These are phyloP conservation scores for Galago senegalensis DNA, from an alignment of 2,797 vertebrate species.

Conservation along the genomic window DNA sequence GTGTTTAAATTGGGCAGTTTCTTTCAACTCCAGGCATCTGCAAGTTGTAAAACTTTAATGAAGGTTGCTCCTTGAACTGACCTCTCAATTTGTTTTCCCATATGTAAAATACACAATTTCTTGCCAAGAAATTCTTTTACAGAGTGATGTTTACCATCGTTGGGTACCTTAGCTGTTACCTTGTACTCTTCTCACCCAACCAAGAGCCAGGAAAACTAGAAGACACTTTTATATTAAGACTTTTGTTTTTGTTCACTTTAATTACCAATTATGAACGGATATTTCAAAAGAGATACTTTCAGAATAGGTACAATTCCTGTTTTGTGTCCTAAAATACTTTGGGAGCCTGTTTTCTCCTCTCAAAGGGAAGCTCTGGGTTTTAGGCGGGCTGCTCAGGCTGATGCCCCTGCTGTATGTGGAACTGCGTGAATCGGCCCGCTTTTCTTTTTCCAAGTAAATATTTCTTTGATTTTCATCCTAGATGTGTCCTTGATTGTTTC, in stretches of 20 bases:
- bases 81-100: slow-evolving; percentile 24
- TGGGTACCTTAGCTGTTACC: not conserved
- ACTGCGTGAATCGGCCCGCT: not conserved
- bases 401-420: not conserved
- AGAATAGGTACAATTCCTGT: not conserved
- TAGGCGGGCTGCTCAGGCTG: not conserved
- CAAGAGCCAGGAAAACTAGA: slow-evolving; percentile 42
- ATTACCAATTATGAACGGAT: not conserved
- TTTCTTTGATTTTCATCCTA: slow-evolving; percentile 46
- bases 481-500: slow-evolving; percentile 34
- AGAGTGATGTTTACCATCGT: not conserved
- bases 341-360: not conserved
- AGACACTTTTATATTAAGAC: slow-evolving; percentile 28
- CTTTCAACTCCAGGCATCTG: slow-evolving; percentile 12
- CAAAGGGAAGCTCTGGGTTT: not conserved
- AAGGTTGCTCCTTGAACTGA: not conserved
- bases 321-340: not conserved
- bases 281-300: not conserved
- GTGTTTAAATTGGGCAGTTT: slow-evolving; percentile 34
- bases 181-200: not conserved
- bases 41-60: slow-evolving; percentile 37
- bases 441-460: not conserved
- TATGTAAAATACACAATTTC: slow-evolving; percentile 2
- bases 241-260: slow-evolving; percentile 9
- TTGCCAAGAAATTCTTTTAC: not conserved